Percentiles rank a stretch among this genome's conserved stretches.
Conservation (phyloP, 2,888 invertebrate species). For the Hipparchia sbordonii region DNA sequence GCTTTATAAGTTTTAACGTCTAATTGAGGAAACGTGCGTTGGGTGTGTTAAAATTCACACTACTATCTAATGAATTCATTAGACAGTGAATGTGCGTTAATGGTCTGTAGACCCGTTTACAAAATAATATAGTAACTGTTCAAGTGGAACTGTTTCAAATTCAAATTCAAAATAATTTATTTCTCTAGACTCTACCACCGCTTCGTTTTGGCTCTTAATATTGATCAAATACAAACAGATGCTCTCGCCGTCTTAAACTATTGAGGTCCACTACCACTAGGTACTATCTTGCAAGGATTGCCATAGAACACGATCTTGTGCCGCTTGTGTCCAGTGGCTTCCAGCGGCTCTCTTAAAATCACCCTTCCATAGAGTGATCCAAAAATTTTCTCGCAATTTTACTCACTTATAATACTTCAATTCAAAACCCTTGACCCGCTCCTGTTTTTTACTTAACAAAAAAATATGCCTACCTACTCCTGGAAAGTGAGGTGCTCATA, state of each 20-base stretch:
- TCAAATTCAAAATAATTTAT: neutral
- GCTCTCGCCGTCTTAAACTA: too few species aligned
- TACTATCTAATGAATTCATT: neutral
- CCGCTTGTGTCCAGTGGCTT: too few species aligned
- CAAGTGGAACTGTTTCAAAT: neutral
- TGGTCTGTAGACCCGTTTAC: neutral
- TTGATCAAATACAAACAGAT: too few species aligned
- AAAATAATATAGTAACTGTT: neutral
- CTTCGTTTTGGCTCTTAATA: too few species aligned
- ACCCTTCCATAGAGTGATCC: neutral
- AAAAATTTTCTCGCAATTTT: neutral
- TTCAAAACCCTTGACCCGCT: neutral
- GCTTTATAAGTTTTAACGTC: conserved; percentile 17
- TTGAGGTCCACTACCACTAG: too few species aligned
- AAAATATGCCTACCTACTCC: neutral
- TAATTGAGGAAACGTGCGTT: conserved; percentile 22
- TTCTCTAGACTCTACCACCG: too few species aligned
- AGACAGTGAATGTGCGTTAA: neutral
- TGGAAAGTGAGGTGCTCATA: neutral
- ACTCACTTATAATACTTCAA: neutral
- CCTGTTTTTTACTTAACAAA: neutral
- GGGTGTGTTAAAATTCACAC: conserved; percentile 16
- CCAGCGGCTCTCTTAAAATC: too few species aligned
- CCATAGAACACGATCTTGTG: too few species aligned
- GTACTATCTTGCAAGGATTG: too few species aligned